Evolutionary conservation across 2,888 invertebrate species (phyloP), one percentile per base, ranked within the genome.

Genomic region (Corythucha ciliata): DNA sequence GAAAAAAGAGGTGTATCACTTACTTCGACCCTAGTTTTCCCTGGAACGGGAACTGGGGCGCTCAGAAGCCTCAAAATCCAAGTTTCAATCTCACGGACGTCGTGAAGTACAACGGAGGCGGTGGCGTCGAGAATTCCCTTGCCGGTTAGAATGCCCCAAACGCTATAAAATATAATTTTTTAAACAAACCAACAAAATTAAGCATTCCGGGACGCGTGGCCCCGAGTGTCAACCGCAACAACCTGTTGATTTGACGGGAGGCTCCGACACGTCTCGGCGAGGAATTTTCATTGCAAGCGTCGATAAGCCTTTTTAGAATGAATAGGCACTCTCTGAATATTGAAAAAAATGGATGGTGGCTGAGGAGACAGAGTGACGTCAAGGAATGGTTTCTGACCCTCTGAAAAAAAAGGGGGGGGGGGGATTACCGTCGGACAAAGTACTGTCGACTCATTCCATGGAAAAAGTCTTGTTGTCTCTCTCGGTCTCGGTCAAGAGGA

Each of bases 331-430:
- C 93, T 60, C 98, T 86, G 74, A 98, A 98, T 65, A 89, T 92
- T 57, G 96, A 87, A 72, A 98, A 94, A 73, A 99, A 98, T 29
- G 97, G 96, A 75, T 99, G 97, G 75, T 99, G 98, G 57, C 96
- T 96, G 52, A 99, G 78, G 61, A 99, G 80, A 72, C 98, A 99
- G 52, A 99, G 74, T 42, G 97, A 96, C 32, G 98, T 98, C 60
- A 98, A 72, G 12, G 96, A 93, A 69, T 93, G 90, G 70, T 89
- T 93, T 62, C 90, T 77, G 60, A 87, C 74, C 63, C 85, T 79
- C 79, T 84, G 77, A 34, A 75, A 76, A 60, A 65, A 65, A 60
- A 63, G 32, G 42, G n/a, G n/a, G n/a, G n/a, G 47, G 36, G 34
- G 42, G 26, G n/a, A n/a, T n/a, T n/a, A n/a, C n/a, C n/a, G 29